Conservation (phyloP, 2,888 invertebrate species). For the Neoitamus cyanurus region DNA sequence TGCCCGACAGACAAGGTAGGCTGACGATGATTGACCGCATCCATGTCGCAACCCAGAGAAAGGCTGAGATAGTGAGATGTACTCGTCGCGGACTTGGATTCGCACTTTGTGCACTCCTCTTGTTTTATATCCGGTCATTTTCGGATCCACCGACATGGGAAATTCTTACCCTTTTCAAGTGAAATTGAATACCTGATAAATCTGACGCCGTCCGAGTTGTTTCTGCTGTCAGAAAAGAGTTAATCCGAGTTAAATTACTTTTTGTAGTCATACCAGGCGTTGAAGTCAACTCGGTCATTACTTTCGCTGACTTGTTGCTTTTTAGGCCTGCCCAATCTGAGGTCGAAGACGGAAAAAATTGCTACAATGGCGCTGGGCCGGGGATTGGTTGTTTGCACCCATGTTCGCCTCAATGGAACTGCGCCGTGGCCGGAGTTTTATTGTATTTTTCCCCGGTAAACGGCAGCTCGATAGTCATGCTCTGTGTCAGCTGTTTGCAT, state of each 20-base stretch:
- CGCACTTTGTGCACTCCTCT: background rate
- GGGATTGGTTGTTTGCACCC: background rate
- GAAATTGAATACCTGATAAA: slow-evolving; percentile 5
- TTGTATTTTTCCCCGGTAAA: background rate
- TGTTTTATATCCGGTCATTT: background rate
- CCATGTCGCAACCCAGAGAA: background rate
- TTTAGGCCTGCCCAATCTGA: background rate
- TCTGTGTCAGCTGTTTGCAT: background rate
- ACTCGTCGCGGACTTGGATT: background rate
- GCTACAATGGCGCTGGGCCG: background rate
- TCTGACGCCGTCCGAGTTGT: background rate
- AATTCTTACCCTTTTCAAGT: background rate
- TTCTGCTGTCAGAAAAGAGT: background rate
- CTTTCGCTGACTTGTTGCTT: background rate
- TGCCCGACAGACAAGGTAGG: background rate
- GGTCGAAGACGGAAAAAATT: background rate
- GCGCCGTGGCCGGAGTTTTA: background rate
- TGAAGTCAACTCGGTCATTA: background rate
- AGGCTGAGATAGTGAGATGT: background rate
- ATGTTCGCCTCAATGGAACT: background rate
- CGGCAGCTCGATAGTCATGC: background rate
- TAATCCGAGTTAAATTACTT: slow-evolving; percentile 5
- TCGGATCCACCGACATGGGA: background rate
- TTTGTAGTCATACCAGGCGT: background rate
- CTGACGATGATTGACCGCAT: background rate